A percentile compares a stretch with the other conserved stretches of the same genome.
phyloP scores from a whole-genome alignment of 1,140 invertebrate genomes.

The Bombus vancouverensis region DNA sequence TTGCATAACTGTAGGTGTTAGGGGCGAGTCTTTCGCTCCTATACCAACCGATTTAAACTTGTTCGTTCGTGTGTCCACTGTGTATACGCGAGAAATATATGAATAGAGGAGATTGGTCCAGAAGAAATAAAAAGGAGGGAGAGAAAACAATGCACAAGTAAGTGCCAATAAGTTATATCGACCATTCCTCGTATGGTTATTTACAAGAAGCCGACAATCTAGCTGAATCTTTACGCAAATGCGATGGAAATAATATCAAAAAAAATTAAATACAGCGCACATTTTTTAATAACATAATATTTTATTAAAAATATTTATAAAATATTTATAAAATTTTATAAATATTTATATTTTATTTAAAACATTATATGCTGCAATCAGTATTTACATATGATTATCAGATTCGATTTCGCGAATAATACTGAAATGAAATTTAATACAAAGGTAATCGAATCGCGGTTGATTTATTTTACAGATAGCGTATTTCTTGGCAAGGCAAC shows the following conservation, averaged over 20 bases:
- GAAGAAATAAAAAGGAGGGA: neutral
- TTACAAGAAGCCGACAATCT: constrained; percentile 27
- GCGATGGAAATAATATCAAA: neutral
- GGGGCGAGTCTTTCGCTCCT: constrained; percentile 71
- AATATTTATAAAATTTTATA: too few relatives aligned
- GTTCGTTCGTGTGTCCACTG: constrained; percentile 76
- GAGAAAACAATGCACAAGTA: constrained; percentile 10
- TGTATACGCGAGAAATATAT: constrained; percentile 70
- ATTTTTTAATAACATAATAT: neutral
- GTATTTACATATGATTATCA: constrained; percentile 28
- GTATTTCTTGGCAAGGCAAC: constrained; percentile 3
- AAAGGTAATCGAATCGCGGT: neutral
- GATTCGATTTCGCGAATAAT: neutral
- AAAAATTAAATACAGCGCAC: neutral
- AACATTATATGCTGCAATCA: neutral
- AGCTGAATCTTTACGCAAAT: neutral
- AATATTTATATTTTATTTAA: neutral
- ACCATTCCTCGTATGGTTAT: constrained; percentile 23
- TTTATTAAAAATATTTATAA: neutral
- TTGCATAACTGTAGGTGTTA: constrained; percentile 72
- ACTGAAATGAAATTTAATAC: neutral
- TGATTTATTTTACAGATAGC: constrained; percentile 32
- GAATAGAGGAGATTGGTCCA: neutral
- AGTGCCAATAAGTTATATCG: constrained; percentile 12
- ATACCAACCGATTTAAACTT: constrained; percentile 74